Base-by-base conservation (phyloP, 2,888 invertebrate genomes). In the Apomyelois bistriatella region DNA sequence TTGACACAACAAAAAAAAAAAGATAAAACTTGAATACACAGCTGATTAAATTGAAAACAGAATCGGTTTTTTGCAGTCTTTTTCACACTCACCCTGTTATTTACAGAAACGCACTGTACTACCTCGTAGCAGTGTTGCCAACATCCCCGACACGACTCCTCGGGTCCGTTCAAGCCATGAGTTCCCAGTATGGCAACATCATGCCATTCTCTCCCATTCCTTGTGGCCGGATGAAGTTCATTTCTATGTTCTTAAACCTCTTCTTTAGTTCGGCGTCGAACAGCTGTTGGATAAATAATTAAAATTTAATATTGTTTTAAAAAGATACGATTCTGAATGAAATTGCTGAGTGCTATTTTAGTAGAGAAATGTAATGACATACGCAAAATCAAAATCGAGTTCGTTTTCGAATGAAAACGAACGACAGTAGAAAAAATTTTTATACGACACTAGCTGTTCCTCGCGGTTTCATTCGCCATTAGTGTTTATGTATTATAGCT, bases 231-330 rank as follows among this genome's bases (percentile, higher is more conserved):
- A 95, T 94, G 78, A 95, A 95, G 54, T 94, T 95, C 70, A 96
- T 79, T 63, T 95, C 94, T 59, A 95, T 95, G 22, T 94, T 92
- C 73, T 94, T 95, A 64, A 94, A 93, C 59, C 94, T 93, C 70
- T 94, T 94, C 68, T 94, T 94, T 15, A 95, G 87, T 80, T 97
- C 97, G 46, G 93, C 93, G 66, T 95, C 94, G 70, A 96, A 96
- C 28, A 96, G 90, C 93, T 95, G 90, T 3, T 40, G 49, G 51
- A 52, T 58, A 52, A 60, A 54, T 13, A 17, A 37, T 16, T 10
- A 8, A 16, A 46, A 36, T 28, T n/a, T 3, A 55, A 4, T 9
- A 32, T 32, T 32, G 32, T 9, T 28, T 5, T 28, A 8, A 7
- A 32, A 7, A 32, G 7, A 32, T 32, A 32, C 8, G 22, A 22